phyloP scores from a whole-genome alignment of 92 coral and sea anemone species.

The Siderastrea siderea region DNA sequence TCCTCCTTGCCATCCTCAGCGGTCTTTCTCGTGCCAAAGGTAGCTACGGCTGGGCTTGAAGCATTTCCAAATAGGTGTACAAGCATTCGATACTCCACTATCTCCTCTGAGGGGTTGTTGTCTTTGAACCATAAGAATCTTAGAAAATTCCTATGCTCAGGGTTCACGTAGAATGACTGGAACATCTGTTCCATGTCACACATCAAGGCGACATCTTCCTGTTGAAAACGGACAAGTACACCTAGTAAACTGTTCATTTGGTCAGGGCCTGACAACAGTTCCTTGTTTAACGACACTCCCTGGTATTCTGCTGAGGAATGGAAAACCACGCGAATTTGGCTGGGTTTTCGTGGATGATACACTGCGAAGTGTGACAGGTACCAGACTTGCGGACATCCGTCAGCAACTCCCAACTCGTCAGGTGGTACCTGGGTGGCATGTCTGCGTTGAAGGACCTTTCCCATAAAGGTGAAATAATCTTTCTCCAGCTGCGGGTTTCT shows the following conservation, averaged over 20 bases:
- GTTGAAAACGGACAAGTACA: constrained; percentile 1
- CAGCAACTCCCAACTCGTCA: not conserved
- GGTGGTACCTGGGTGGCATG: constrained; percentile 16
- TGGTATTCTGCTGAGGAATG: not conserved
- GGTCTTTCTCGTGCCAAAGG: constrained; percentile 36
- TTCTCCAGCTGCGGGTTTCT: not conserved
- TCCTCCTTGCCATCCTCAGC: constrained; percentile 33
- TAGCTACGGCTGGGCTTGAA: constrained; percentile 45
- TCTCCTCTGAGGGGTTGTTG: constrained; percentile 34
- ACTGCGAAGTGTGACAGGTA: not conserved
- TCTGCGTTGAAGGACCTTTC: not conserved
- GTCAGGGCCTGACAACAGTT: constrained; percentile 3
- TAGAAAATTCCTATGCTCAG: too few species aligned
- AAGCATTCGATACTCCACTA: constrained; percentile 48
- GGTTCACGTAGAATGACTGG: not conserved
- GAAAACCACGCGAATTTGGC: not conserved
- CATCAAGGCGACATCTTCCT: constrained; percentile 15
- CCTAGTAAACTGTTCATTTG: not conserved
- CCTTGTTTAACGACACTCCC: not conserved
- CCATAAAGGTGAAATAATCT: constrained; percentile 10
- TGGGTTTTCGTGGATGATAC: not conserved
- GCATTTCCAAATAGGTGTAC: constrained; percentile 53
- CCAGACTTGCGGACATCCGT: constrained; percentile 7
- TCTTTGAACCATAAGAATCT: constrained; percentile 43
- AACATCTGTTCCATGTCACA: constrained; percentile 27